Evolutionary conservation across 1,140 invertebrate species (phyloP), one percentile per base, ranked within the genome.

Genomic region (Drosophila serrata): DNA sequence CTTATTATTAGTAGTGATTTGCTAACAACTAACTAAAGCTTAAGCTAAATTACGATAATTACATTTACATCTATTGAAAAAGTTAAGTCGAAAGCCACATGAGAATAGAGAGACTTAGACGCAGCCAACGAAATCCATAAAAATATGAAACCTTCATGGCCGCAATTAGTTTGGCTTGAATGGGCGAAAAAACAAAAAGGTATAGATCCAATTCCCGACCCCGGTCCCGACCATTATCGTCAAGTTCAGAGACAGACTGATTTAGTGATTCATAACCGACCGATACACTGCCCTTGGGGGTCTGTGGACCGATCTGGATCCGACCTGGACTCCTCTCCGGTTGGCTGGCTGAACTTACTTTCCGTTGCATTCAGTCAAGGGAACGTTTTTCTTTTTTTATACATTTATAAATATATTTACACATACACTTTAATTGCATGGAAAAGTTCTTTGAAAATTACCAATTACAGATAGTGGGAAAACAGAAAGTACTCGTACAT

Each of bases 1-100:
- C 85, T 88, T 88, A 88, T 90, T 88, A 84, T 82, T 68, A 78
- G 81, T 81, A 78, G 81, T 81, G 74, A 81, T 85, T 84, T 90
- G 73, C 64, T 63, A 75, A 55, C 51, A 37, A 64, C 45, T 53
- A 84, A 48, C 67, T 75, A 65, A 84, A 65, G 65, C 80, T 45
- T 68, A 79, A 88, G 76, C 77, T 70, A 82, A 75, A 88, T 75
- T 85, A 90, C 79, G 58, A 81, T 90, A 80, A 80, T 75, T 70
- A 74, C 77, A 84, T 81, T 55, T 80, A 77, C 42, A 77, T 46
- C 43, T 76, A 74, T 19, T 64, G 29, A 61, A 62, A 62, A 79
- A 45, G 51, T 65, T 43, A 51, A 63, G 45, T 81, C 49, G 40
- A 78, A 69, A 61, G 63, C 58, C 59, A 82, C 65, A 78, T 59